Evolutionary conservation across 2,888 invertebrate species (phyloP).

Genomic region (Bibio marci): DNA sequence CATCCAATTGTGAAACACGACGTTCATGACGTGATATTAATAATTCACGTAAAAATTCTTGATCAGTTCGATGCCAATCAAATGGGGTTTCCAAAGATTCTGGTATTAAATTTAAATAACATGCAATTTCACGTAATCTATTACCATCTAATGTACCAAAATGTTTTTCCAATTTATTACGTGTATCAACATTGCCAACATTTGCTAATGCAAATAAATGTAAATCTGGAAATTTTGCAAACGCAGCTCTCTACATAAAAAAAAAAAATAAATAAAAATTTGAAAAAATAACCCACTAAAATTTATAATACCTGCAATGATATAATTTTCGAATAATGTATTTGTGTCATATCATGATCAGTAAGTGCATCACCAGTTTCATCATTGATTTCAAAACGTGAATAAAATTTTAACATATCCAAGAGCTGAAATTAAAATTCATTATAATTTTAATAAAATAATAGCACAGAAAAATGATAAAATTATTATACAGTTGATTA

Average conservation of each 20-base stretch:
- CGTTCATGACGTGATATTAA: constrained; percentile 77
- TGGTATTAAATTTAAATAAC: constrained; percentile 74
- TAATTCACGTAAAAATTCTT: constrained; percentile 67
- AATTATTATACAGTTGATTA: too few species aligned
- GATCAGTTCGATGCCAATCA: constrained; percentile 60
- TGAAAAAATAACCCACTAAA: too few species aligned
- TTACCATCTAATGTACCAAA: constrained; percentile 56
- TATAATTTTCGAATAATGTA: constrained; percentile 85
- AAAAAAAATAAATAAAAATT: constrained; percentile 2
- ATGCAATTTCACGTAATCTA: constrained; percentile 70
- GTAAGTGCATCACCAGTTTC: constrained; percentile 86
- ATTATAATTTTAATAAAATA: neutral
- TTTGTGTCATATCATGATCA: constrained; percentile 82
- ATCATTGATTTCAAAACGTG: constrained; percentile 94
- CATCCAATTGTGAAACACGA: constrained; percentile 80
- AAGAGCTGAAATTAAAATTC: constrained; percentile 53
- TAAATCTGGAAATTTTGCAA: constrained; percentile 76
- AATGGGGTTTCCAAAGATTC: constrained; percentile 40
- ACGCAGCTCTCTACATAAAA: constrained; percentile 65
- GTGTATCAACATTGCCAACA: constrained; percentile 87
- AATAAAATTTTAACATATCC: constrained; percentile 91
- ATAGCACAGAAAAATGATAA: constrained; percentile 1
- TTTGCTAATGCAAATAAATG: constrained; percentile 79
- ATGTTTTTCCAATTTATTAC: constrained; percentile 66
- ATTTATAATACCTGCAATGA: constrained; percentile 52